Base-by-base conservation (phyloP, 2,113 vertebrate genomes). In the Gnathonemus echidnorhynchus region DNA sequence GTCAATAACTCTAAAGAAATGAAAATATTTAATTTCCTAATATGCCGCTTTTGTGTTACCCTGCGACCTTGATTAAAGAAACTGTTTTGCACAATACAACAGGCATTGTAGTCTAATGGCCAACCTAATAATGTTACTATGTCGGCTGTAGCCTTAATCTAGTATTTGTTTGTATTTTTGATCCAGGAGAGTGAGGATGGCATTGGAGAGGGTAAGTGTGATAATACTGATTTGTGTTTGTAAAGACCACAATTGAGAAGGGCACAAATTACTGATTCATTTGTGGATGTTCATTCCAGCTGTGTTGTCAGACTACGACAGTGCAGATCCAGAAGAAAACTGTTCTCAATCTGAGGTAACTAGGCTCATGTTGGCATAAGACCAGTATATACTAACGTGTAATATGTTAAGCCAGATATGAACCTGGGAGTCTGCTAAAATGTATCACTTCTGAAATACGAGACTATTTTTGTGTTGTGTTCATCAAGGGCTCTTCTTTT, bases 221-320 rank as follows among this genome's bases (percentile, higher is more conserved):
- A 9, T 1, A 1, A 70, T 52, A 13, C 52, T 45, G 27, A 10
- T 31, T 5, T n/a, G 3, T 77, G 8, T 1, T 6, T 56, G 3
- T 3, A 27, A 19, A 84, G 0, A 56, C 1, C 74, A 42, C 45
- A 19, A 35, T 35, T 27, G 6, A 27, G 24, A 35, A 31, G 11
- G 31, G 10, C 50, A 31, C 19, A 2, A 46, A n/a, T 56, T 48
- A 35, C 10, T 45, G 21, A 42, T 45, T 24, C 27, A 88, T 42
- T 6, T 45, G 19, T 89, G 9, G 56, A 89, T 92, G 77, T 91
- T 49, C 87, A 70, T 74, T 92, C 1, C 95, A 99, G 98, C 98
- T 0, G 98, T 99, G 77, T 96, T 99, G 62, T 98, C 98, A 0
- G 98, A 99, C 94, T 99, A 99, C 1, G 98, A 99, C 94, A 99